phyloP scores from a whole-genome alignment of 2,113 vertebrate species.

The Promerops cafer region DNA sequence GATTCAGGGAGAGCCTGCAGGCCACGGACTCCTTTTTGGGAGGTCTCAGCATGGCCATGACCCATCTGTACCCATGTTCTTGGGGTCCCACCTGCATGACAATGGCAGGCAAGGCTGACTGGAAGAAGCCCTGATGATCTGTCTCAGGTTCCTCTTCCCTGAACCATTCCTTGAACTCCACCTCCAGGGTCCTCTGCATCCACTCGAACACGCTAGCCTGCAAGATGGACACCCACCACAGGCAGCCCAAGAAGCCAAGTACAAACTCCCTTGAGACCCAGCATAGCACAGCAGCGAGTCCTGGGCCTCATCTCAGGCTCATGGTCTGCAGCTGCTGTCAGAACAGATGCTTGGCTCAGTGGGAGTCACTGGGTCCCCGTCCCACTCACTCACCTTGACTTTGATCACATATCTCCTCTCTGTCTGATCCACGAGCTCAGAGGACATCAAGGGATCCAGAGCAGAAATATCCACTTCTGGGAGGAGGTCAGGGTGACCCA shows the following conservation, averaged over 20 bases:
- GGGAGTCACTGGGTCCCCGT: background rate
- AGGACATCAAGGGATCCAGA: constrained; percentile 81
- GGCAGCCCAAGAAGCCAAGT: background rate
- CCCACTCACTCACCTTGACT: constrained; percentile 75
- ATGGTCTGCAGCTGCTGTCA: background rate
- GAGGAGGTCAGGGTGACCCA: constrained; percentile 83
- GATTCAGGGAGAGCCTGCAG: background rate
- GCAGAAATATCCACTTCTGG: constrained; percentile 78
- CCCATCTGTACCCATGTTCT: background rate
- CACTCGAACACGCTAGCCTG: constrained; percentile 83
- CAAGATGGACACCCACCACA: background rate
- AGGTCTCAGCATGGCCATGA: background rate
- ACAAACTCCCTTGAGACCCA: background rate
- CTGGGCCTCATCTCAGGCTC: background rate
- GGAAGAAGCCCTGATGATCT: constrained; percentile 91
- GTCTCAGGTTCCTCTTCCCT: constrained; percentile 86
- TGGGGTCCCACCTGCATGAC: constrained; percentile 82
- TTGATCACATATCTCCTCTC: constrained; percentile 86
- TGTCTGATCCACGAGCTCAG: constrained; percentile 82
- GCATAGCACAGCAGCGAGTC: rapidly evolving
- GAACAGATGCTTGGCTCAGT: background rate
- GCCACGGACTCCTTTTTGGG: rapidly evolving
- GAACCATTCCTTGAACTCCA: constrained; percentile 91
- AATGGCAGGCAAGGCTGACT: constrained; percentile 87
- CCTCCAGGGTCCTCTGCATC: constrained; percentile 91